Evolutionary conservation across 1,140 invertebrate genomes (phyloP), one percentile per base, ranked within the genome.

Genomic region (Pomacea maculata): DNA sequence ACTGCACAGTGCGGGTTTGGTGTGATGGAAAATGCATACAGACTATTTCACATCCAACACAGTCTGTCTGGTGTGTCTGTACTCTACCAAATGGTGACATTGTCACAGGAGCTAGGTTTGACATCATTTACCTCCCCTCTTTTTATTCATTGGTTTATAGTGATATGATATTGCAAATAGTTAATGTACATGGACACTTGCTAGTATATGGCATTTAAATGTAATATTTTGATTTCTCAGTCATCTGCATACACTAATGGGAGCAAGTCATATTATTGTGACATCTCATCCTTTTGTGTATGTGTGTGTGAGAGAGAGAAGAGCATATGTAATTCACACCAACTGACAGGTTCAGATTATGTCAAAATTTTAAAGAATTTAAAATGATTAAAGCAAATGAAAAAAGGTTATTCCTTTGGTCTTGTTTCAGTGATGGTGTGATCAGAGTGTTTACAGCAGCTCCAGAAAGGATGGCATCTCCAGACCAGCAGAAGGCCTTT

Each of bases 31-130:
- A 94, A 29, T 93, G 94, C 85, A 88, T 93, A 54, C 94, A 97
- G 86, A 95, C 95, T 0, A 94, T 99, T 54, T 88, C 93, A 21
- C 92, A 98, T 76, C 97, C 98, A 0, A 94, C 95, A 3, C 94
- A 96, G 77, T 97, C 96, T 34, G 94, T 99, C 12, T 99, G 98
- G 98, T 94, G 94, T 73, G 95, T 98, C 0, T 93, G 94, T 78
- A 93, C 94, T 80, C 89, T 99, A 25, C 86, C 92, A 8, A 98
- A 98, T 92, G 95, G 95, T 17, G 97, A 99, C 91, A 94, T 99
- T 88, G 96, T 96, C n/a, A 94, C 96, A 82, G 98, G 97, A 14
- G 92, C 94, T 80, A 95, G 94, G 94, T 94, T 91, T 86, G 82
- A 79, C 17, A 63, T 17, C 52, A 54, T 25, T 14, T 17, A 11